A percentile compares a stretch with the other conserved stretches of the same genome.
Conservation (phyloP, 2,797 vertebrate species). For the Hoplostethus mediterraneus region DNA sequence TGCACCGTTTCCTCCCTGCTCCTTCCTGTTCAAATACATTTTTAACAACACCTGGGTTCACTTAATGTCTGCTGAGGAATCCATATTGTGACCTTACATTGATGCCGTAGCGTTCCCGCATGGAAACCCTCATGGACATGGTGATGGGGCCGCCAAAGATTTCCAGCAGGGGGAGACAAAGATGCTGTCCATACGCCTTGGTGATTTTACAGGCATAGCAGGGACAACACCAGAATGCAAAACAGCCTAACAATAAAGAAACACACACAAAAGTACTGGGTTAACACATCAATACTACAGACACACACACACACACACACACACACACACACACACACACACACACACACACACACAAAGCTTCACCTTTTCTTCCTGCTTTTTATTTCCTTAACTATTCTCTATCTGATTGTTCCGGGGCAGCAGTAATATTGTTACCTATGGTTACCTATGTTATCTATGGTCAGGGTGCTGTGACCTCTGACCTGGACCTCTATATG, state of each 20-base stretch:
- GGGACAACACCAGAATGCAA: constrained; percentile 76
- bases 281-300: rapidly evolving
- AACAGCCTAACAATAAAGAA: constrained; percentile 62
- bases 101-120: constrained; percentile 82
- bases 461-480: too few species aligned
- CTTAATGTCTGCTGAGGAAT: too few species aligned
- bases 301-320: background rate
- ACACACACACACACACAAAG: background rate
- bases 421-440: too few species aligned
- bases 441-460: too few species aligned
- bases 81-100: constrained; percentile 51
- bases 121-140: constrained; percentile 76
- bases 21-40: too few species aligned
- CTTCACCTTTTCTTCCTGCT: too few species aligned
- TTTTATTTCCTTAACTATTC: too few species aligned
- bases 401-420: too few species aligned
- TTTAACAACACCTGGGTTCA: too few species aligned
- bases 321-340: background rate
- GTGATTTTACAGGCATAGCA: constrained; percentile 75
- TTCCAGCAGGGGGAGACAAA: constrained; percentile 84
- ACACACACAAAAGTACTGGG: background rate
- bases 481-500: too few species aligned
- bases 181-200: constrained; percentile 62
- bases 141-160: constrained; percentile 10
- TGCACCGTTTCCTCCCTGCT: too few species aligned